Conservation (phyloP, 2,797 vertebrate species). For the Petrocephalus sullivani region DNA sequence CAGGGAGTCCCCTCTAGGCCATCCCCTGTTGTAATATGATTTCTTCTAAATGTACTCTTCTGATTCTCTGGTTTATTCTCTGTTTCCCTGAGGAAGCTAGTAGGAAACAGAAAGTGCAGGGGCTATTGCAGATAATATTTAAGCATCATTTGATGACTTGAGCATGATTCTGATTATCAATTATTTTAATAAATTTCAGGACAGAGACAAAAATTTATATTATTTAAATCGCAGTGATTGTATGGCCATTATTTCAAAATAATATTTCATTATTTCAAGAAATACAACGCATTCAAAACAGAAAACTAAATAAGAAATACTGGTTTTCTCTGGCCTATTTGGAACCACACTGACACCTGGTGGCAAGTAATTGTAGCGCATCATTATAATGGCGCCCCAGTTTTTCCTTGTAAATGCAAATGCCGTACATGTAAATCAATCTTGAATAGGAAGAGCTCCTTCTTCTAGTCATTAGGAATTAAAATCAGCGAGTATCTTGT, state of each 20-base stretch:
- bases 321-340: background rate
- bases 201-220: background rate
- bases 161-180: background rate
- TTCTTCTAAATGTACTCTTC: background rate
- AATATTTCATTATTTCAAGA: background rate
- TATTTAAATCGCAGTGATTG: background rate
- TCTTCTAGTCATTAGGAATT: background rate
- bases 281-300: background rate
- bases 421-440: background rate
- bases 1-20: background rate
- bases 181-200: background rate
- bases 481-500: background rate
- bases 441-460: background rate
- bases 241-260: background rate
- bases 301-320: background rate
- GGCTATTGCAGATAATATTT: background rate
- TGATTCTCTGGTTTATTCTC: background rate
- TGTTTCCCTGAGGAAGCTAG: background rate
- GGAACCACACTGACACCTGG: constrained; percentile 12
- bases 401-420: background rate
- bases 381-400: background rate
- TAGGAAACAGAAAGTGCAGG: background rate
- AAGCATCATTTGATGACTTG: background rate
- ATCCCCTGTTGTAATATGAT: background rate
- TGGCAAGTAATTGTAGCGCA: background rate